Evolutionary conservation across 2,113 vertebrate species (phyloP).

Genomic region (Epinephelus fuscoguttatus): DNA sequence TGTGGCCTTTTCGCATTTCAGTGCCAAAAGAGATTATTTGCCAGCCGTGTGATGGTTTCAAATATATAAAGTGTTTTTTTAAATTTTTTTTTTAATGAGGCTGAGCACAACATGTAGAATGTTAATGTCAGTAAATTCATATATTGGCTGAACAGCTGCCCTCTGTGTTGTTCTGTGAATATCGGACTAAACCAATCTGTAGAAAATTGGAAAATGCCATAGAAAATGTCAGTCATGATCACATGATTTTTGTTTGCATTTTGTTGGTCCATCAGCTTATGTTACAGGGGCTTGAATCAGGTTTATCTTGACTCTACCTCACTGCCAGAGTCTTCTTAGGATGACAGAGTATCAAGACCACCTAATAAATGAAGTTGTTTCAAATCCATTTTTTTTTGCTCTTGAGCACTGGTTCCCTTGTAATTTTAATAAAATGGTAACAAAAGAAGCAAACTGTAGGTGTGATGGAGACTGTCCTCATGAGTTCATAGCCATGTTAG

Average conservation of each 20-base stretch:
- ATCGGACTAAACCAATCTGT: neutral
- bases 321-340: neutral
- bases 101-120: conserved; percentile 19
- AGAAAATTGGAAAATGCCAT: neutral
- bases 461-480: neutral
- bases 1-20: conserved; percentile 61
- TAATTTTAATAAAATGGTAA: too few species aligned
- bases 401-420: neutral
- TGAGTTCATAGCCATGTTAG: neutral
- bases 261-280: neutral
- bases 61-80: neutral
- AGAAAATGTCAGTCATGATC: neutral
- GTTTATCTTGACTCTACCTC: neutral
- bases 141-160: neutral
- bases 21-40: conserved; percentile 62
- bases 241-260: neutral
- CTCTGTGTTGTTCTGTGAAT: neutral
- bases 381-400: neutral
- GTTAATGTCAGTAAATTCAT: conserved; percentile 7
- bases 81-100: conserved; percentile 3
- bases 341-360: neutral
- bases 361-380: neutral
- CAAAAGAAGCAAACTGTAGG: neutral
- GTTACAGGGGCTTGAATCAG: neutral
- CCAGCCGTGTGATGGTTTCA: conserved; percentile 47